These are phyloP conservation scores for Andricus curvator DNA, from an alignment of 2,888 invertebrate genomes.

Conservation along the genomic window DNA sequence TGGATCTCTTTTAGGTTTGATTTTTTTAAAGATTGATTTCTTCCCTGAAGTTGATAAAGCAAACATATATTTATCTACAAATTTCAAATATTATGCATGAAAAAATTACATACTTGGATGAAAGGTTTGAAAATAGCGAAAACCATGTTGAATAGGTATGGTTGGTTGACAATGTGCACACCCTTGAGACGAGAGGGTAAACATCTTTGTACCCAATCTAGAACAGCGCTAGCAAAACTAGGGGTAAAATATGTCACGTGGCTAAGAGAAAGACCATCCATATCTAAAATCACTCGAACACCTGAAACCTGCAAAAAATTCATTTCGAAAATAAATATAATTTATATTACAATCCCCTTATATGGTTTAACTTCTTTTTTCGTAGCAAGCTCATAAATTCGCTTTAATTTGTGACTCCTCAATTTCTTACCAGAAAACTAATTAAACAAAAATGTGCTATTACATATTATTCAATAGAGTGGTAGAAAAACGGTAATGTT, in stretches of 20 bases:
- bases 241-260: conserved; percentile 90
- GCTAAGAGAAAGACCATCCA: conserved; percentile 86
- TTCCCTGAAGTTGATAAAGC: not conserved
- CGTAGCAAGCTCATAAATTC: not conserved
- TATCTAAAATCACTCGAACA: conserved; percentile 86
- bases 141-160: conserved; percentile 91
- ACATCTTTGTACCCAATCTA: conserved; percentile 90
- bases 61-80: not conserved
- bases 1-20: too few species aligned
- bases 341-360: not conserved
- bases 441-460: too few species aligned
- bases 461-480: too few species aligned
- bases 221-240: conserved; percentile 85
- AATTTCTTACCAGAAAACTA: not conserved
- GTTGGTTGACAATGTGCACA: conserved; percentile 93
- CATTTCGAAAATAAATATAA: not conserved
- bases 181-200: conserved; percentile 91
- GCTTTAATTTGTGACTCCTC: too few species aligned
- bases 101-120: conserved; percentile 76
- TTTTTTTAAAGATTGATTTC: not conserved
- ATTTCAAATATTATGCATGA: not conserved
- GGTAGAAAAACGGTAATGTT: too few species aligned
- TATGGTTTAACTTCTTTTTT: not conserved
- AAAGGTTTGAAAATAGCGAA: conserved; percentile 94
- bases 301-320: conserved; percentile 81